Conservation (phyloP, 2,888 invertebrate genomes). For the Diaphora mendica region DNA sequence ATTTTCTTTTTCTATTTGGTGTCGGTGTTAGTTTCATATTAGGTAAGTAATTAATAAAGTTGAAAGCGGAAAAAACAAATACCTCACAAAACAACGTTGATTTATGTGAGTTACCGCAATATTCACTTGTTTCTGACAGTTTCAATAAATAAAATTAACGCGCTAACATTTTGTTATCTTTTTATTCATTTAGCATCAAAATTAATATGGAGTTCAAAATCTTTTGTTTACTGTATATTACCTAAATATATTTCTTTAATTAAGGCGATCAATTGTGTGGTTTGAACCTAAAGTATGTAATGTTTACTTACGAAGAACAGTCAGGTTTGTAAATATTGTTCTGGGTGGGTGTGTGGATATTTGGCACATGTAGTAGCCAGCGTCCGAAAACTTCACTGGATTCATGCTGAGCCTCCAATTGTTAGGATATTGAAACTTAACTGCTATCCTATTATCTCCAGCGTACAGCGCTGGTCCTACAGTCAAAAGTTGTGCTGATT, state of each 20-base stretch:
- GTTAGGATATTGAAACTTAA: slow-evolving; percentile 90
- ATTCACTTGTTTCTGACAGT: not conserved
- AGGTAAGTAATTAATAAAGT: not conserved
- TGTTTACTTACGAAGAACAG: slow-evolving; percentile 89
- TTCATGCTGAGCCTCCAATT: slow-evolving; percentile 90
- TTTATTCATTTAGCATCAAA: not conserved
- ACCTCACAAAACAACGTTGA: not conserved
- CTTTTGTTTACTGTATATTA: not conserved
- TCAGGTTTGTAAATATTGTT: slow-evolving; percentile 91
- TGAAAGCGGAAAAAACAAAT: not conserved
- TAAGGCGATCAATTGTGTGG: not conserved
- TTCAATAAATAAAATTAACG: not conserved
- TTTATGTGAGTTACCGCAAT: not conserved
- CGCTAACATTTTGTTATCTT: not conserved
- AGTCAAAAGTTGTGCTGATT: slow-evolving; percentile 88
- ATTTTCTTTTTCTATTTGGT: not conserved
- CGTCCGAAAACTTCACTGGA: slow-evolving; percentile 90
- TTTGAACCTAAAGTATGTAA: not conserved
- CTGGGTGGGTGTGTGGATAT: slow-evolving; percentile 93
- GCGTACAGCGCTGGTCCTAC: slow-evolving; percentile 88
- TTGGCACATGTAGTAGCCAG: slow-evolving; percentile 92
- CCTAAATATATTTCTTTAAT: too few species aligned
- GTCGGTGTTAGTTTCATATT: not conserved
- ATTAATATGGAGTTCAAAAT: not conserved
- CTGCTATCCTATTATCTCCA: slow-evolving; percentile 87